These are phyloP conservation scores for Molossus molossus DNA, from an alignment of 2,797 vertebrate species.

Conservation along the genomic window DNA sequence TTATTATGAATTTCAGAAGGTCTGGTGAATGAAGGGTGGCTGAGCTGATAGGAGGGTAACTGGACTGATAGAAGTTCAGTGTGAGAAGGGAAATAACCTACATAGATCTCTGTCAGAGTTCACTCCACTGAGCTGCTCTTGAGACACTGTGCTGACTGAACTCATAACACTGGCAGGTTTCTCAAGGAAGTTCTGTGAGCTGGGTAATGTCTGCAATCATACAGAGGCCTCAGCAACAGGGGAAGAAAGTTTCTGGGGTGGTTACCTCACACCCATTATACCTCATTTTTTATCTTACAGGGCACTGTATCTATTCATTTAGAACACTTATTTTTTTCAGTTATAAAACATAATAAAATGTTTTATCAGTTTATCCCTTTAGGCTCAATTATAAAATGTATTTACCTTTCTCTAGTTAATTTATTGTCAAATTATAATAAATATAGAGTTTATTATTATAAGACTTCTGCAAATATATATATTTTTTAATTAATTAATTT, in stretches of 20 bases:
- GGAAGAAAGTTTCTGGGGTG: not conserved
- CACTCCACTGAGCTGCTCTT: not conserved
- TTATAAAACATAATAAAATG: not conserved
- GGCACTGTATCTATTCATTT: not conserved
- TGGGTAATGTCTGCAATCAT: not conserved
- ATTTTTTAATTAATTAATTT: too few species aligned
- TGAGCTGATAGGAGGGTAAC: not conserved
- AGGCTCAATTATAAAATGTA: slow-evolving; percentile 14
- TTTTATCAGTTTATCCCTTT: not conserved
- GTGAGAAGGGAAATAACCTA: not conserved
- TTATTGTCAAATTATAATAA: slow-evolving; percentile 52
- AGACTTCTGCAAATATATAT: slow-evolving; percentile 23
- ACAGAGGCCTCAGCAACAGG: not conserved
- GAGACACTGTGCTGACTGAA: not conserved
- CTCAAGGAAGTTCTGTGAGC: not conserved
- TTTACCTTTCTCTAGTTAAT: slow-evolving; percentile 11
- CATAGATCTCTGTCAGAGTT: not conserved
- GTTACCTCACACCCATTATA: not conserved
- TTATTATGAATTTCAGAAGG: not conserved
- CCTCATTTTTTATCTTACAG: not conserved
- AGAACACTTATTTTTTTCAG: not conserved
- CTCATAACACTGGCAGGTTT: not conserved
- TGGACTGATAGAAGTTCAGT: not conserved
- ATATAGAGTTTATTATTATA: not conserved
- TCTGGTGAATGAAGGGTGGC: not conserved